Evolutionary conservation across 2,113 vertebrate genomes (phyloP), one percentile per base, ranked within the genome.

Genomic region (Psittacara wagleri): DNA sequence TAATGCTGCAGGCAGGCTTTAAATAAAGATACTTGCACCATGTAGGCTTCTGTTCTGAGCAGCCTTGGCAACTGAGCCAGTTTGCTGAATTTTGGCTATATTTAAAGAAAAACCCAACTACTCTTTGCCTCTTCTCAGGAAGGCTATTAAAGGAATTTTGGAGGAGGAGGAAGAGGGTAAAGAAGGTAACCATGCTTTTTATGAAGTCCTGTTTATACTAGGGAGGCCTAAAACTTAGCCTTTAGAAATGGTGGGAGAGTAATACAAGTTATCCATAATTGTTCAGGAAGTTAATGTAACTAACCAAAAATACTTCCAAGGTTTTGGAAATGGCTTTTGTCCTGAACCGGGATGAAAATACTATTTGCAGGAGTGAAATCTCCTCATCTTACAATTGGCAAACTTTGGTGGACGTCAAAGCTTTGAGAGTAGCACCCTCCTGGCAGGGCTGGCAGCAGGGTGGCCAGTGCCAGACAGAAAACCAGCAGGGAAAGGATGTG

Each of bases 31-130:
- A 18, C n/a, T 69, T 69, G 44, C 17, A 20, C 67, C 66, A n/a
- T 76, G 81, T 79, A 64, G 77, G 66, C 37, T 92, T 31, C 61
- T 73, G 16, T 88, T 90, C 78, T 37, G 66, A 79, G 81, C 52
- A 95, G 74, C 62, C 72, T 73, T 85, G 67, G 70, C 52, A 90
- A 46, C 70, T 52, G 29, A 69, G 49, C 33, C 37, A 28, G 23
- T 59, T 92, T 59, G 48, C 49, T 88, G 44, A 69, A 74, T 93
- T 95, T 80, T 37, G 78, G 22, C n/a, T 84, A 29, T 46, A 74
- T 63, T 79, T 59, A 33, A 89, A 63, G 54, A 62, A 68, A 63
- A 54, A 13, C 76, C 55, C 33, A 22, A 8, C 8, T 79, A 29
- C 14, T 76, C 20, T 16, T 72, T 68, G 8, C 29, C 25, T 33